Percentiles rank a stretch among this genome's conserved stretches.
Evolutionary conservation across 2,113 vertebrate species (phyloP).

Genomic region (Plecotus auritus): DNA sequence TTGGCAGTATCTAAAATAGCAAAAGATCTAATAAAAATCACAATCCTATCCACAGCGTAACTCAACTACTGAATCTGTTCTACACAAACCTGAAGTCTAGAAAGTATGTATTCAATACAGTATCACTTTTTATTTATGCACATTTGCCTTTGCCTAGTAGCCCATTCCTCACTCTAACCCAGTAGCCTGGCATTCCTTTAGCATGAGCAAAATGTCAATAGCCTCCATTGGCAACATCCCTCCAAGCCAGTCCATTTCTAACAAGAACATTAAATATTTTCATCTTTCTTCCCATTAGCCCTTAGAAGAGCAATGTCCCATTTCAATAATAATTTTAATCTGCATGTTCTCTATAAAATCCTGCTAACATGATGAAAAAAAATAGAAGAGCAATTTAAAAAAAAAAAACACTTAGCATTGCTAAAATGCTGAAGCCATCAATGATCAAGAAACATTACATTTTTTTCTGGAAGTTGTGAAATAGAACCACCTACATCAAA

Average conservation of each 20-base stretch:
- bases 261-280: not conserved
- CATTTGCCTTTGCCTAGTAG: not conserved
- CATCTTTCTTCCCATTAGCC: not conserved
- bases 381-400: not conserved
- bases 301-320: not conserved
- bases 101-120: not conserved
- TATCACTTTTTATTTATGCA: not conserved
- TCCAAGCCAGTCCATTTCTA: not conserved
- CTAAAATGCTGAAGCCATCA: not conserved
- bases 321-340: not conserved
- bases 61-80: not conserved
- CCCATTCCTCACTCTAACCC: not conserved
- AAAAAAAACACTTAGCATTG: not conserved
- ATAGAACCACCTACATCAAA: not conserved
- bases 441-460: not conserved
- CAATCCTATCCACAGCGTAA: not conserved
- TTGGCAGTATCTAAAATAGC: not conserved
- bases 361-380: not conserved
- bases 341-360: not conserved
- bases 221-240: not conserved
- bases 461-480: not conserved
- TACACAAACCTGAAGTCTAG: not conserved
- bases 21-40: not conserved
- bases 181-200: not conserved
- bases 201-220: not conserved